phyloP scores from a whole-genome alignment of 2,888 invertebrate genomes.

The Odontothrips loti region DNA sequence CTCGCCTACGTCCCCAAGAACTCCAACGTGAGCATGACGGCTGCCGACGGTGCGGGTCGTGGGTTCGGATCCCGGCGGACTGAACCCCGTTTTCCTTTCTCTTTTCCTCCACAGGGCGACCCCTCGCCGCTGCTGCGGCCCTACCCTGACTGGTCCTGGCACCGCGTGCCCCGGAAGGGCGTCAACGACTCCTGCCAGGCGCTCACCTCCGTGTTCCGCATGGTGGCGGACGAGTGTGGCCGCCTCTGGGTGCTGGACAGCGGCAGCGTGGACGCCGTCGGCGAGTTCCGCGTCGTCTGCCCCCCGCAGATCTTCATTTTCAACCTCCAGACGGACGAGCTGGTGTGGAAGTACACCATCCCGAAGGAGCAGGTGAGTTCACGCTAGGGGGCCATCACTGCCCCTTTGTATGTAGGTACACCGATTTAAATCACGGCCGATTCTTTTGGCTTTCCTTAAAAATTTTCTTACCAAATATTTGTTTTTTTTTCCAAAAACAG shows the following conservation, averaged over 20 bases:
- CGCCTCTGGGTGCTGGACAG: slow-evolving; percentile 76
- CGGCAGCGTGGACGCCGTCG: slow-evolving; percentile 60
- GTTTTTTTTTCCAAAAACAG: too few species aligned
- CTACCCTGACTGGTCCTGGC: slow-evolving; percentile 75
- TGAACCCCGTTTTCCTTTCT: neutral
- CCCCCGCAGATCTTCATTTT: slow-evolving; percentile 66
- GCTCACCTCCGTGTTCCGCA: slow-evolving; percentile 48
- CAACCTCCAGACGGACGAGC: slow-evolving; percentile 64
- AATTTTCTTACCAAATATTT: too few species aligned
- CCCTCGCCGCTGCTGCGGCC: slow-evolving; percentile 66
- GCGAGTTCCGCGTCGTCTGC: slow-evolving; percentile 51
- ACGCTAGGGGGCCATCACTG: too few species aligned
- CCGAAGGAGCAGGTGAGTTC: slow-evolving; percentile 55
- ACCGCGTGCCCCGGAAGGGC: slow-evolving; percentile 43
- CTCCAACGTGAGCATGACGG: slow-evolving; percentile 52
- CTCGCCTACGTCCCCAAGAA: slow-evolving; percentile 67
- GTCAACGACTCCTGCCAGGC: slow-evolving; percentile 53
- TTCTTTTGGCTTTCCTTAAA: too few species aligned
- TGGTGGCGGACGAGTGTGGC: slow-evolving; percentile 62
- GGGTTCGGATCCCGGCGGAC: neutral
- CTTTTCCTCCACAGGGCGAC: slow-evolving; percentile 56
- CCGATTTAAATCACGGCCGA: too few species aligned
- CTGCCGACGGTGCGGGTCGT: neutral
- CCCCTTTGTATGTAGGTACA: too few species aligned
- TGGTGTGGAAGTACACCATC: slow-evolving; percentile 62